Percentiles rank a stretch among this genome's conserved stretches.
Evolutionary conservation across 2,113 vertebrate species (phyloP).

Genomic region (Polyodon spathula): DNA sequence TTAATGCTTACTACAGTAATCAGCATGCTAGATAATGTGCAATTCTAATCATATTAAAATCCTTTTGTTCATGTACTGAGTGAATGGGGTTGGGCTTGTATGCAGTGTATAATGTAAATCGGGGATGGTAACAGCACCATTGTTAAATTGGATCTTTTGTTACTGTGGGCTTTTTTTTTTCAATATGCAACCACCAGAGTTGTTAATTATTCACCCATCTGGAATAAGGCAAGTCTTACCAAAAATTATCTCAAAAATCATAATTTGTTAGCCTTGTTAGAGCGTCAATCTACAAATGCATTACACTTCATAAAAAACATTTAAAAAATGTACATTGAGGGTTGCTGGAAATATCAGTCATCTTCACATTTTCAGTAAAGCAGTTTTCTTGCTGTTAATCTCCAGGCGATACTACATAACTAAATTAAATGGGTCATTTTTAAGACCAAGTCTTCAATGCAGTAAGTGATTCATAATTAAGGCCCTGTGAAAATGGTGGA

Average conservation of each 20-base stretch:
- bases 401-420: constrained; percentile 7
- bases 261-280: constrained; percentile 12
- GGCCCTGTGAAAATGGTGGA: no score
- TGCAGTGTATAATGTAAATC: neutral
- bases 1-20: no score
- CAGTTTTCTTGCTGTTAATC: constrained; percentile 12
- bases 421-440: constrained; percentile 7
- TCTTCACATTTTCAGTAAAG: constrained; percentile 16
- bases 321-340: neutral
- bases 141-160: neutral
- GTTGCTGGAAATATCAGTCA: constrained; percentile 11
- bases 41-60: no score
- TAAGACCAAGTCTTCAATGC: constrained; percentile 21
- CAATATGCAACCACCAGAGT: neutral
- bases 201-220: constrained; percentile 6
- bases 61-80: neutral
- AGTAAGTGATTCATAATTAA: constrained; percentile 13
- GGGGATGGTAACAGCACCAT: neutral
- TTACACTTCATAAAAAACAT: neutral
- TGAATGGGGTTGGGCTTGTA: neutral
- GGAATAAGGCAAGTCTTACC: constrained; percentile 2
- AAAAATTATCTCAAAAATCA: constrained; percentile 7
- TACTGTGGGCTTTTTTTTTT: neutral
- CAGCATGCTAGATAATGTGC: no score
- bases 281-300: neutral